Conservation (phyloP, 2,888 invertebrate species). For the Aporophyla lueneburgensis region DNA sequence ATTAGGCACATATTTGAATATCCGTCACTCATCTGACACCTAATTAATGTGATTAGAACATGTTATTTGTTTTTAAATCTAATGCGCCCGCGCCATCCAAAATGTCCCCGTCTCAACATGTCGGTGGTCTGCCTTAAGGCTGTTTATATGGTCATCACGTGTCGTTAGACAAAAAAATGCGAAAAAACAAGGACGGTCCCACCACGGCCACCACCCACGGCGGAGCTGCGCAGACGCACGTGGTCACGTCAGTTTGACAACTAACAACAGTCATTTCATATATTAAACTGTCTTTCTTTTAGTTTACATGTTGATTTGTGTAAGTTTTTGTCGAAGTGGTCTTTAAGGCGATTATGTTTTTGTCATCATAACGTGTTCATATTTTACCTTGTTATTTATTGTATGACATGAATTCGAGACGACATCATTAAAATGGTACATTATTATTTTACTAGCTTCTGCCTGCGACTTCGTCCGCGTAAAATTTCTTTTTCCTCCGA, state of each 20-base stretch:
- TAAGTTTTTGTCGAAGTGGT: not conserved
- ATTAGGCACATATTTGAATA: conserved; percentile 39
- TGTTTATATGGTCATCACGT: conserved; percentile 78
- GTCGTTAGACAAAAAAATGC: conserved; percentile 72
- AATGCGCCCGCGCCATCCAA: conserved; percentile 44
- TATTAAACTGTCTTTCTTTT: conserved; percentile 40
- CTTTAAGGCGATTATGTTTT: not conserved
- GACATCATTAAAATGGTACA: not conserved
- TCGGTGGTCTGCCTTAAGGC: conserved; percentile 69
- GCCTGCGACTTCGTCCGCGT: too few relatives aligned
- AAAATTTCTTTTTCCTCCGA: too few relatives aligned
- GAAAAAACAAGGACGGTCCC: conserved; percentile 59
- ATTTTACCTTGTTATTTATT: not conserved
- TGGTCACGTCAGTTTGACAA: conserved; percentile 68
- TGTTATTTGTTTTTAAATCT: conserved; percentile 50
- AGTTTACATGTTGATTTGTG: conserved; percentile 28
- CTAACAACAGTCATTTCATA: conserved; percentile 42
- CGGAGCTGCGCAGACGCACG: conserved; percentile 66
- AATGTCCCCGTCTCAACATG: conserved; percentile 36
- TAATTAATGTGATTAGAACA: conserved; percentile 32
- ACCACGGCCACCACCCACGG: conserved; percentile 71
- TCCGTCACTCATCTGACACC: conserved; percentile 36
- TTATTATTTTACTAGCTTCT: not conserved
- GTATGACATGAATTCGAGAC: not conserved
- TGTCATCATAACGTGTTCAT: not conserved